These are phyloP conservation scores for Hermodice carunculata DNA, from an alignment of 2,888 invertebrate species.

Conservation along the genomic window DNA sequence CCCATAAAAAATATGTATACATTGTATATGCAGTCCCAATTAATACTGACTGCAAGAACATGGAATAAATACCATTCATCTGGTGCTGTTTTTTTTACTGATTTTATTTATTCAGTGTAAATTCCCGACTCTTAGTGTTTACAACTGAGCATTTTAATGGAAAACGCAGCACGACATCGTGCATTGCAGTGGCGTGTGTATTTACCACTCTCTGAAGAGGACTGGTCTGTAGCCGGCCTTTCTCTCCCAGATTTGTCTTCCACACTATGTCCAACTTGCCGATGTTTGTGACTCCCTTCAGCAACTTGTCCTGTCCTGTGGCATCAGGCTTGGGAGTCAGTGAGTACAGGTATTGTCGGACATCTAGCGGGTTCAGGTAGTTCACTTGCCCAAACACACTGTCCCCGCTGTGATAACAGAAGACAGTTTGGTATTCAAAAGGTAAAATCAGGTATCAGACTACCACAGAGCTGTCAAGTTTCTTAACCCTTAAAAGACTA, in stretches of 20 bases:
- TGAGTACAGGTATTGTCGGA: slow-evolving; percentile 95
- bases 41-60: no score
- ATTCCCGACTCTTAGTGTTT: no score
- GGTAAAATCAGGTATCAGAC: neutral
- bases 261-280: slow-evolving; percentile 98
- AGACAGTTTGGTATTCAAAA: neutral
- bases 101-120: no score
- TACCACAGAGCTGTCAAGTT: no score
- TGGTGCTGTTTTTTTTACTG: no score
- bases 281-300: slow-evolving; percentile 75
- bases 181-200: no score
- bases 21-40: no score
- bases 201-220: slow-evolving; percentile 88
- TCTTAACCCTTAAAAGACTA: no score
- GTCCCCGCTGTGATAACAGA: slow-evolving; percentile 42
- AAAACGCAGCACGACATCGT: no score
- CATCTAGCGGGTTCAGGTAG: slow-evolving; percentile 86
- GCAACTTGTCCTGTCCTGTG: slow-evolving; percentile 81
- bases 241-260: slow-evolving; percentile 96
- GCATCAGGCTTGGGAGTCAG: slow-evolving; percentile 85
- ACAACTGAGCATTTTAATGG: no score
- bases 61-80: no score
- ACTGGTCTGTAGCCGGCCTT: slow-evolving; percentile 96
- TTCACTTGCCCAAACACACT: slow-evolving; percentile 70
- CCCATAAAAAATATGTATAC: no score